Percentiles rank a stretch among this genome's conserved stretches.
These are phyloP conservation scores for Corythornis vintsioides DNA, from an alignment of 2,113 vertebrate species.

Conservation along the genomic window DNA sequence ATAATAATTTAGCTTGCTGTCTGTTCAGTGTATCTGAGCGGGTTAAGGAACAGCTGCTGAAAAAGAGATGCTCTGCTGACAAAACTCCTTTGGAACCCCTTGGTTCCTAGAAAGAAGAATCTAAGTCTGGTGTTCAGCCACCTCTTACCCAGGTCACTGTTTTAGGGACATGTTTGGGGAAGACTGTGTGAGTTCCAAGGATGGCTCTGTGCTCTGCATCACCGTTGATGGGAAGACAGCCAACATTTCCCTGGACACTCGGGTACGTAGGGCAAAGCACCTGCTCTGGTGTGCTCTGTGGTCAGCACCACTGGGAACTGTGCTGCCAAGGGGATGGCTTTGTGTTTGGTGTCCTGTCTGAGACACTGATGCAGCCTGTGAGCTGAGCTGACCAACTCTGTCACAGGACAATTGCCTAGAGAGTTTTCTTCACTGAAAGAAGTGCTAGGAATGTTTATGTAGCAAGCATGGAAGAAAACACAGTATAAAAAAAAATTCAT, in stretches of 20 bases:
- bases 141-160: background rate
- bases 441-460: background rate
- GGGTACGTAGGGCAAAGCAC: constrained; percentile 76
- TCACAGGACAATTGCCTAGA: background rate
- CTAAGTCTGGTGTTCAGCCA: background rate
- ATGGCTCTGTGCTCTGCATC: constrained; percentile 78
- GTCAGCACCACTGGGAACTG: background rate
- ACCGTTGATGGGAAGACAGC: constrained; percentile 89
- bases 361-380: background rate
- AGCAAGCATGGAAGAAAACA: background rate
- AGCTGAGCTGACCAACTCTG: background rate
- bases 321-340: background rate
- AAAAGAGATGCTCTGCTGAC: background rate
- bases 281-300: background rate
- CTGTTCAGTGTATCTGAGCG: background rate
- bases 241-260: constrained; percentile 83
- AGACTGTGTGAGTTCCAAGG: constrained; percentile 85
- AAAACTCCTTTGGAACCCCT: background rate
- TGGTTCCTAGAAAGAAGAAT: background rate
- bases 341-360: background rate
- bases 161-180: constrained; percentile 95
- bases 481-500: background rate
- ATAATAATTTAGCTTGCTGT: background rate
- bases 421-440: background rate
- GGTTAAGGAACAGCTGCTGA: background rate